A percentile compares a stretch with the other conserved stretches of the same genome.
Evolutionary conservation across 1,140 invertebrate species (phyloP).

Genomic region (Zeugodacus cucurbitae): DNA sequence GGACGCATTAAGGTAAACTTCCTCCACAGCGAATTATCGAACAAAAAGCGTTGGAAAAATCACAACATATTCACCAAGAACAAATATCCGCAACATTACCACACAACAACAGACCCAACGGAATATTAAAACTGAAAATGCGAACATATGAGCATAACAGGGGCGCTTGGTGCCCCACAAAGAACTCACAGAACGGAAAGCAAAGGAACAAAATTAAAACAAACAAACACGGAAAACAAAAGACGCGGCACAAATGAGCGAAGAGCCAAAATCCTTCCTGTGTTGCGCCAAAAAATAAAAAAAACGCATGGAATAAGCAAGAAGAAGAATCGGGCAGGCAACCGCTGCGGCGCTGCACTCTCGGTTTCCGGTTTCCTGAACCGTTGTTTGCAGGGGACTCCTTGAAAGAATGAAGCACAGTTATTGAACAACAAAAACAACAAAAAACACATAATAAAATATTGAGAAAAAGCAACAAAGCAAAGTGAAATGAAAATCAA

Average conservation of each 20-base stretch:
- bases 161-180: neutral
- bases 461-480: neutral
- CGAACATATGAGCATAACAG: neutral
- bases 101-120: constrained; percentile 28
- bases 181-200: neutral
- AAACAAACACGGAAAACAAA: constrained; percentile 23
- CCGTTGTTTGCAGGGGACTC: neutral
- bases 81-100: constrained; percentile 38
- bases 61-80: constrained; percentile 1
- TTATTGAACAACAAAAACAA: neutral
- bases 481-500: constrained; percentile 25
- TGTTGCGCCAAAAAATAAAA: neutral
- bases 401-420: neutral
- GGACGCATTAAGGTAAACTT: neutral
- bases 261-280: constrained; percentile 29
- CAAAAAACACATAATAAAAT: constrained; percentile 3
- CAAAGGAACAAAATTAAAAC: neutral
- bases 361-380: constrained; percentile 35
- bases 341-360: constrained; percentile 26
- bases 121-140: constrained; percentile 37
- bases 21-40: neutral
- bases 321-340: neutral
- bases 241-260: constrained; percentile 9
- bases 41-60: neutral
- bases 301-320: neutral